Percentiles rank a stretch among this genome's conserved stretches.
These are phyloP conservation scores for Amphipoea oculea DNA, from an alignment of 2,888 invertebrate species.

Conservation along the genomic window DNA sequence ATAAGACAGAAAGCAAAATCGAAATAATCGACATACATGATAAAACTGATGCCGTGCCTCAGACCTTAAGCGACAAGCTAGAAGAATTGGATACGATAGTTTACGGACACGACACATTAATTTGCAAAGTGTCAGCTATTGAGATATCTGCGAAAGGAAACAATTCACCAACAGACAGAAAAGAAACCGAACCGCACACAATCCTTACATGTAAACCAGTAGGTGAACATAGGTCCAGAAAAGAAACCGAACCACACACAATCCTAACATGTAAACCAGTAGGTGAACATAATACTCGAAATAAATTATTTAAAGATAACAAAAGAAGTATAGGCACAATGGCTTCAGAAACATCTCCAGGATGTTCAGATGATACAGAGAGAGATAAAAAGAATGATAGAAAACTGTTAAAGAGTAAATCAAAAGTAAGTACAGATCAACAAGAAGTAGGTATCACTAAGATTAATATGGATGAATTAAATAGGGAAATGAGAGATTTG, in stretches of 20 bases:
- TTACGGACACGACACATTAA: slow-evolving; percentile 24
- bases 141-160: slow-evolving; percentile 1
- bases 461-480: slow-evolving; percentile 38
- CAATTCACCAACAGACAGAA: slow-evolving; percentile 12
- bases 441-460: slow-evolving; percentile 21
- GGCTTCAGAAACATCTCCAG: slow-evolving; percentile 4
- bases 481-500: slow-evolving; percentile 35
- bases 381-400: slow-evolving; percentile 49
- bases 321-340: slow-evolving; percentile 8
- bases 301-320: slow-evolving; percentile 13
- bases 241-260: slow-evolving; percentile 42
- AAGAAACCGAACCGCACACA: slow-evolving; percentile 41
- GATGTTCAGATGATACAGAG: slow-evolving; percentile 21
- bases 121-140: slow-evolving; percentile 9
- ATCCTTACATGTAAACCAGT: slow-evolving; percentile 42
- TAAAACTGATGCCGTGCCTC: slow-evolving; percentile 29
- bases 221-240: slow-evolving; percentile 14
- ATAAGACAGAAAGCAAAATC: slow-evolving; percentile 17
- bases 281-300: slow-evolving; percentile 12
- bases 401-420: slow-evolving; percentile 7
- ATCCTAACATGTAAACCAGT: slow-evolving; percentile 42
- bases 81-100: slow-evolving; percentile 55
- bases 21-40: slow-evolving; percentile 28
- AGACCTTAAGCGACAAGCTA: slow-evolving; percentile 18
- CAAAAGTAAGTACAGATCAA: slow-evolving; percentile 1